Conservation (phyloP, 2,888 invertebrate species). For the Trichopria drosophilae region DNA sequence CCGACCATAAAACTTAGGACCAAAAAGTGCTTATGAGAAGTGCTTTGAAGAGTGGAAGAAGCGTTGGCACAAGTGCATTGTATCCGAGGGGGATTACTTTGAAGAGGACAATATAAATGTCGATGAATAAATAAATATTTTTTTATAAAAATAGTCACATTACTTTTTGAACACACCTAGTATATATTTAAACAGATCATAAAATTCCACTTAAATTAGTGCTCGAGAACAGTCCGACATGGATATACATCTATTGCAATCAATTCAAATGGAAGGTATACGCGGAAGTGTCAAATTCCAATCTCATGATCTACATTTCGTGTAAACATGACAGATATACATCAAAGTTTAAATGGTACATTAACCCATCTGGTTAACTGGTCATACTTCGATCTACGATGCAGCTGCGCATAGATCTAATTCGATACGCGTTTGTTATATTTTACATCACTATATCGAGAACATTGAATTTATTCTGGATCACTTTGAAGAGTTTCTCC, state of each 20-base stretch:
- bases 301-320: too few relatives aligned
- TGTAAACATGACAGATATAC: too few relatives aligned
- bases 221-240: conserved; percentile 23
- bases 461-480: conserved; percentile 45
- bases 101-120: conserved; percentile 17
- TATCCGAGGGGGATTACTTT: conserved; percentile 30
- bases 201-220: conserved; percentile 29
- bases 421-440: too few relatives aligned
- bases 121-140: conserved; percentile 30
- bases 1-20: too few relatives aligned
- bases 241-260: conserved; percentile 18
- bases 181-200: conserved; percentile 38
- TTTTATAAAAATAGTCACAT: conserved; percentile 11
- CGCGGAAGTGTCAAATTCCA: conserved; percentile 12
- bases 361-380: not conserved
- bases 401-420: not conserved
- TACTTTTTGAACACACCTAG: conserved; percentile 17
- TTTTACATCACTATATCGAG: too few relatives aligned
- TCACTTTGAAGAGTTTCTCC: conserved; percentile 62
- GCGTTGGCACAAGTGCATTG: too few relatives aligned
- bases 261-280: conserved; percentile 25
- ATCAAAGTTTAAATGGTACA: too few relatives aligned
- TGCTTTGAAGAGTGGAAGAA: conserved; percentile 34
- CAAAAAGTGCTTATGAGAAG: conserved; percentile 27
- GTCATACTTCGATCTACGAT: not conserved